A percentile compares a stretch with the other conserved stretches of the same genome.
Evolutionary conservation across 2,888 invertebrate species (phyloP).

Genomic region (Hololepta plana): DNA sequence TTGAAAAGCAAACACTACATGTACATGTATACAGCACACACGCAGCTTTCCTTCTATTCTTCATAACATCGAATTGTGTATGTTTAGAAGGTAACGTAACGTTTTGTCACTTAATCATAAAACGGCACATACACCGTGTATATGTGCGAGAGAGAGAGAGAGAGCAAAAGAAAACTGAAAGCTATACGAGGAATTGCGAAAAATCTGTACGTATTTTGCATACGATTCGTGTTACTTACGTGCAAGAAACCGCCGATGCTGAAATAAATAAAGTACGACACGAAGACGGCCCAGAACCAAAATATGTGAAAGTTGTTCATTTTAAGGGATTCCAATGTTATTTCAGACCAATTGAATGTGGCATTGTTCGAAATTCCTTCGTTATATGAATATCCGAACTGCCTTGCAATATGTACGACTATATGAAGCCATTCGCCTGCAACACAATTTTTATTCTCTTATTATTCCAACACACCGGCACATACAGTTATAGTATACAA

Average conservation of each 20-base stretch:
- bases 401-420: slow-evolving; percentile 39
- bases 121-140: too few species aligned
- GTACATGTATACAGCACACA: too few species aligned
- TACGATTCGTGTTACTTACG: slow-evolving; percentile 31
- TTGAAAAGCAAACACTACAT: too few species aligned
- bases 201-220: too few species aligned
- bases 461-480: slow-evolving; percentile 5
- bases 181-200: too few species aligned
- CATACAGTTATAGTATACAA: background rate
- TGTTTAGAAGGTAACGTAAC: too few species aligned
- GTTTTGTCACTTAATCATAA: too few species aligned
- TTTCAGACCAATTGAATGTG: slow-evolving; percentile 22
- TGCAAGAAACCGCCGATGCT: slow-evolving; percentile 47
- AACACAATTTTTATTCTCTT: slow-evolving; percentile 11
- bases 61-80: too few species aligned
- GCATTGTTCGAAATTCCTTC: slow-evolving; percentile 10
- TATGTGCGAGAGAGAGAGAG: too few species aligned
- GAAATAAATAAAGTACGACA: slow-evolving; percentile 43
- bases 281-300: slow-evolving; percentile 30
- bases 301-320: slow-evolving; percentile 32
- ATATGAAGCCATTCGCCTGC: slow-evolving; percentile 51
- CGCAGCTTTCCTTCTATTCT: too few species aligned
- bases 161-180: too few species aligned
- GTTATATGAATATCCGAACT: slow-evolving; percentile 24
- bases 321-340: slow-evolving; percentile 29